Evolutionary conservation across 2,113 vertebrate species (phyloP), one percentile per base, ranked within the genome.

Genomic region (Anser cygnoides): DNA sequence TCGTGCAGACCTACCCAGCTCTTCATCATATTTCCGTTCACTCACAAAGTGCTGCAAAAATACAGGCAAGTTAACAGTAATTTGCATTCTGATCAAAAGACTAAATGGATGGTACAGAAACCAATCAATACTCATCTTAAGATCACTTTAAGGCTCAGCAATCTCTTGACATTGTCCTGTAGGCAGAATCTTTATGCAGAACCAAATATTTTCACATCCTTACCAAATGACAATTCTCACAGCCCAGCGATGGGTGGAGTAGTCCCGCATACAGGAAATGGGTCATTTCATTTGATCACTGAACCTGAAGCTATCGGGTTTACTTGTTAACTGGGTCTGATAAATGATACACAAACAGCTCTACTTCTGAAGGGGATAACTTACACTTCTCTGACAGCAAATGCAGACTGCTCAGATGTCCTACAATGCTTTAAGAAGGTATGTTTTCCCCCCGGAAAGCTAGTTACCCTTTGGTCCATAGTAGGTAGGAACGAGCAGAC

Each of bases 11-110:
- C 97, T 98, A 77, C 98, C 98, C 23, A 98, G 95, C 85, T 98
- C 98, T 94, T 98, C 98, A 15, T 98, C 98, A 0, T 98, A 98
- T 95, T 98, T 98, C 35, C 98, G 98, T 89, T 98, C 98, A 35
- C 98, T 98, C 91, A 98, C 98, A 90, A 98, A 98, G 96, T 98
- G 98, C 98, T 98, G 89, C 76, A 92, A 95, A 80, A 95, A 80
- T 2, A 54, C 41, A 95, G 55, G 91, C 44, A 84, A 15, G 57
- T 21, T 67, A 66, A 68, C 20, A 50, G 35, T 35, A 31, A 91
- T 52, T 71, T 59, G 54, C 31, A 61, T 75, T 81, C 50, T 77
- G 33, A 95, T 35, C 13, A 61, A 46, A 77, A 50, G 43, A 71
- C 84, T 18, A 11, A 19, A 49, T 21, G 21, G 39, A 74, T 54